Percentiles rank a stretch among this genome's conserved stretches.
Evolutionary conservation across 2,888 invertebrate species (phyloP).

Genomic region (Galeopsomyia nigrocyanea): DNA sequence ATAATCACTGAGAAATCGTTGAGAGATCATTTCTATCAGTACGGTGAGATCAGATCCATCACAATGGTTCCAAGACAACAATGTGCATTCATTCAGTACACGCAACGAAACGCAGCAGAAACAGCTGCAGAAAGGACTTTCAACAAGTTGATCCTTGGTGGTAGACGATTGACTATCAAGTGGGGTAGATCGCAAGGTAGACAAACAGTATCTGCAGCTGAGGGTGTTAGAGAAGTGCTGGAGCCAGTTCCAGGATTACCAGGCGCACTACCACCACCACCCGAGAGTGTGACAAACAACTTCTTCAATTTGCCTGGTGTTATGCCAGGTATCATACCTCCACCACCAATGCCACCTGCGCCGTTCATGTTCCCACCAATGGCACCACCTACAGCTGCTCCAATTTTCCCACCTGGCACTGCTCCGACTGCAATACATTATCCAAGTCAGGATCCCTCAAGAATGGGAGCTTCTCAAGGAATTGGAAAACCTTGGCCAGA

Average conservation of each 20-base stretch:
- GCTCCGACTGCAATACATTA: constrained; percentile 80
- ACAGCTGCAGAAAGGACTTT: constrained; percentile 95
- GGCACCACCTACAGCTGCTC: constrained; percentile 67
- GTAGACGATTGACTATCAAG: constrained; percentile 93
- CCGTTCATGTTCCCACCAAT: constrained; percentile 68
- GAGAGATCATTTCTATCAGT: constrained; percentile 97
- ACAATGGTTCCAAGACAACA: constrained; percentile 93
- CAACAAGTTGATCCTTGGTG: constrained; percentile 89
- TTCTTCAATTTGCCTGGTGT: constrained; percentile 76
- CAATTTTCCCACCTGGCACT: constrained; percentile 72
- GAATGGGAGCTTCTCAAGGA: constrained; percentile 80
- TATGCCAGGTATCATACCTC: constrained; percentile 68
- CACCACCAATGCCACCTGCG: constrained; percentile 69
- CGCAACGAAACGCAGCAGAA: constrained; percentile 90
- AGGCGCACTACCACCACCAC: constrained; percentile 76
- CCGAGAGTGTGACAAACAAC: constrained; percentile 76
- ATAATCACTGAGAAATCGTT: constrained; percentile 90
- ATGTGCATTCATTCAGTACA: constrained; percentile 98
- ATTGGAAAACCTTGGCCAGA: constrained; percentile 68
- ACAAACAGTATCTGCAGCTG: constrained; percentile 70
- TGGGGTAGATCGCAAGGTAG: constrained; percentile 97
- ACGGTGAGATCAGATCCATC: constrained; percentile 95
- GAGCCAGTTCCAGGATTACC: constrained; percentile 86
- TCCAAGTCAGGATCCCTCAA: constrained; percentile 96
- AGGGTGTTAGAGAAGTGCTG: constrained; percentile 72